phyloP scores from a whole-genome alignment of 2,888 invertebrate species.

The Iselma pallidipennis region DNA sequence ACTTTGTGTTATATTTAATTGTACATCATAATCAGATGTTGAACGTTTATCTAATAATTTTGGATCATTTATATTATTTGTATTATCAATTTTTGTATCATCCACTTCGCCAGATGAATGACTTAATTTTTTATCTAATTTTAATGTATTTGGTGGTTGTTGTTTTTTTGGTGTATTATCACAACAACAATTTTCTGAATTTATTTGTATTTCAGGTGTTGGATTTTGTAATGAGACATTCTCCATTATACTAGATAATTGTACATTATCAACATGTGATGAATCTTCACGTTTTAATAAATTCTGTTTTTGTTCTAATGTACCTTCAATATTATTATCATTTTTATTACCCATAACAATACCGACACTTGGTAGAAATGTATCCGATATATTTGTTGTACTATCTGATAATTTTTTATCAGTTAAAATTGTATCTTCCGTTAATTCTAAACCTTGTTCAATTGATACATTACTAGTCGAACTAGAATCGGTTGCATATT shows the following conservation, averaged over 20 bases:
- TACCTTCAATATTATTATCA: constrained; percentile 27
- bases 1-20: constrained; percentile 70
- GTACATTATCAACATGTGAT: constrained; percentile 52
- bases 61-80: constrained; percentile 27
- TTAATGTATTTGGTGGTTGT: constrained; percentile 61
- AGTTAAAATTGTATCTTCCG: constrained; percentile 37
- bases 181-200: constrained; percentile 41
- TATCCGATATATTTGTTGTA: constrained; percentile 54
- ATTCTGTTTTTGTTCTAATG: constrained; percentile 56
- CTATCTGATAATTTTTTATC: constrained; percentile 28
- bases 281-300: constrained; percentile 51
- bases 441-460: constrained; percentile 49
- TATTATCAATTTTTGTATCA: constrained; percentile 38
- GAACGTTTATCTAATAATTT: constrained; percentile 55
- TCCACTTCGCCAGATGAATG: constrained; percentile 72
- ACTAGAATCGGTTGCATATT: constrained; percentile 38
- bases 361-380: constrained; percentile 68
- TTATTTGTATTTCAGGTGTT: constrained; percentile 52
- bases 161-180: constrained; percentile 49
- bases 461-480: constrained; percentile 32
- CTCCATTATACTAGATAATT: constrained; percentile 54
- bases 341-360: constrained; percentile 60
- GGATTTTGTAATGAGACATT: constrained; percentile 48
- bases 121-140: constrained; percentile 67
- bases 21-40: constrained; percentile 69